Evolutionary conservation across 2,797 vertebrate genomes (phyloP).

Genomic region (Onychomys arenicola): DNA sequence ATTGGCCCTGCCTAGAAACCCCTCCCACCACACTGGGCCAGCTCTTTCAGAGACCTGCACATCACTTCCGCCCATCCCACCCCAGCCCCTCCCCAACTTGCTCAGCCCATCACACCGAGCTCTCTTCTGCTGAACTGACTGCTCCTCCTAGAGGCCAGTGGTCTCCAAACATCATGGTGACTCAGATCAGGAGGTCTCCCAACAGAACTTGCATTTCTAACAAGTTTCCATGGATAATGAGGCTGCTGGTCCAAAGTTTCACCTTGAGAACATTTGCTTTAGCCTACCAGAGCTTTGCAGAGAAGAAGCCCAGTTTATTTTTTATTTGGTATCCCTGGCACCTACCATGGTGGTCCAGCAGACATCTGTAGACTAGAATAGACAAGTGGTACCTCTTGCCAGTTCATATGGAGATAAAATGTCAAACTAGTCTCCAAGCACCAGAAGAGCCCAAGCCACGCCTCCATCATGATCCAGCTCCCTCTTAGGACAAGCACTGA

Average conservation of each 20-base stretch:
- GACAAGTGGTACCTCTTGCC: background rate
- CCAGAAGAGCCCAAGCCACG: background rate
- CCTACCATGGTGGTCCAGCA: background rate
- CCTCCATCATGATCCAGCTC: background rate
- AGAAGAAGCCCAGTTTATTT: conserved; percentile 8
- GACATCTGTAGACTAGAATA: conserved; percentile 21
- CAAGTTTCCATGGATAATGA: background rate
- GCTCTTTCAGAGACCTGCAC: background rate
- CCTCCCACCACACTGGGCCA: background rate
- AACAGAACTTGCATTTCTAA: background rate
- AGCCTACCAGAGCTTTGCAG: background rate
- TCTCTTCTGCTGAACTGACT: conserved; percentile 24
- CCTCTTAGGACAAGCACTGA: background rate
- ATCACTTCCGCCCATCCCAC: background rate
- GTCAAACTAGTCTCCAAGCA: conserved; percentile 21
- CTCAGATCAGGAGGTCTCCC: background rate
- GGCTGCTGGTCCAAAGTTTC: background rate
- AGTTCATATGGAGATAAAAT: conserved; percentile 20
- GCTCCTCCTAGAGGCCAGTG: conserved; percentile 51
- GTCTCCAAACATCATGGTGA: background rate
- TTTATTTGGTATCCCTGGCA: background rate
- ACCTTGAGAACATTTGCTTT: background rate
- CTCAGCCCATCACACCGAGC: background rate
- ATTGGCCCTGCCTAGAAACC: background rate
- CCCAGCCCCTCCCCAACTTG: background rate